A percentile compares a stretch with the other conserved stretches of the same genome.
Conservation (phyloP, 1,140 invertebrate species). For the Hyles euphorbiae region DNA sequence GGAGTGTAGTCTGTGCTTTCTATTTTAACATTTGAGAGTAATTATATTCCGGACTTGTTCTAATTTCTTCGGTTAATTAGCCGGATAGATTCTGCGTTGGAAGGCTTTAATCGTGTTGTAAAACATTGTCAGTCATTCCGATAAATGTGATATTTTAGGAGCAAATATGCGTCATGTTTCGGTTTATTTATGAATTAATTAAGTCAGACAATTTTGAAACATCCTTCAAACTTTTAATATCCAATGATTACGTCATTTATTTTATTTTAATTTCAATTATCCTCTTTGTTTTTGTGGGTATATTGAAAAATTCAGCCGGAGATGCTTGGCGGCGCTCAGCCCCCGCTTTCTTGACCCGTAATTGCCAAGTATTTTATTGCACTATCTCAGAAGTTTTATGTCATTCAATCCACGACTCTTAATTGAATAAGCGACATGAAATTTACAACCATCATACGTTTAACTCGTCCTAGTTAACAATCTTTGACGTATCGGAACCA, state of each 20-base stretch:
- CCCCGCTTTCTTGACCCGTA: conserved; percentile 49
- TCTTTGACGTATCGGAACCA: conserved; percentile 31
- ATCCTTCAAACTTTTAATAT: too few species aligned
- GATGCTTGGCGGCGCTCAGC: conserved; percentile 10
- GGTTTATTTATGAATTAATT: too few species aligned
- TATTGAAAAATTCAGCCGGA: neutral
- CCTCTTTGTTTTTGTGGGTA: neutral
- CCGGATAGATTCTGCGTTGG: too few species aligned
- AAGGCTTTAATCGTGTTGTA: too few species aligned
- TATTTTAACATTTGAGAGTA: too few species aligned
- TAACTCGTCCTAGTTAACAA: conserved; percentile 50
- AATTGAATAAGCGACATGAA: conserved; percentile 69
- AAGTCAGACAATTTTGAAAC: too few species aligned
- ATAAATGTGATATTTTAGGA: too few species aligned
- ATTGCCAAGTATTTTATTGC: conserved; percentile 66
- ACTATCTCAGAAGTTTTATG: conserved; percentile 65
- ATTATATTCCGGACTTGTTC: too few species aligned
- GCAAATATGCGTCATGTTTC: too few species aligned
- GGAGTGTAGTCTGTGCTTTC: too few species aligned
- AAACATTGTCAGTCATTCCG: too few species aligned
- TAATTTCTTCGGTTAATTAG: too few species aligned
- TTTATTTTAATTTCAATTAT: neutral
- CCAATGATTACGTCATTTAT: neutral
- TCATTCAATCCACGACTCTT: conserved; percentile 66
- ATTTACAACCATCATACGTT: conserved; percentile 67